Conservation (phyloP, 2,797 vertebrate genomes). For the Smutsia gigantea region DNA sequence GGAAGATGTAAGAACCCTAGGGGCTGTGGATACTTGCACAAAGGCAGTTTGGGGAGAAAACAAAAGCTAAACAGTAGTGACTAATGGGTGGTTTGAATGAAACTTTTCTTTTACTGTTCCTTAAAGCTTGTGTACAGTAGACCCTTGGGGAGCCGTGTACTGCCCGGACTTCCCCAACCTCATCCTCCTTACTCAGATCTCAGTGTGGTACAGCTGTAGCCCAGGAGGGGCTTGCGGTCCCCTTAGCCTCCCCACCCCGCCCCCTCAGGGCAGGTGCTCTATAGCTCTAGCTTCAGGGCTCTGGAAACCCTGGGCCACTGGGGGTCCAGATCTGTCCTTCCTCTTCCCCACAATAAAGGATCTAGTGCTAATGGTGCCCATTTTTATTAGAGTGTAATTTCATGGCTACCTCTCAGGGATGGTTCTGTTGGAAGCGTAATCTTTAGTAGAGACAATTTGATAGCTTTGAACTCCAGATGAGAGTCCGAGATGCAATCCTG, state of each 20-base stretch:
- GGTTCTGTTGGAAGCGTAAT: neutral
- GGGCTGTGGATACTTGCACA: constrained; percentile 22
- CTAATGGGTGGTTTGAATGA: neutral
- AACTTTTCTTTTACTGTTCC: neutral
- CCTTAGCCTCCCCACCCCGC: neutral
- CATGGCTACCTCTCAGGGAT: neutral
- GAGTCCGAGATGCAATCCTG: neutral
- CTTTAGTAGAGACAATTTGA: neutral
- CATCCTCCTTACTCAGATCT: neutral
- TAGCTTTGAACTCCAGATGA: neutral
- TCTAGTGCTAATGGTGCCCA: neutral
- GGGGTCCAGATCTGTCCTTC: neutral
- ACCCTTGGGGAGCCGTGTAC: neutral
- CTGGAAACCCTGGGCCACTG: neutral
- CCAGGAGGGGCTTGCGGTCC: neutral
- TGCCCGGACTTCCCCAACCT: neutral
- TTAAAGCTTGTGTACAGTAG: neutral
- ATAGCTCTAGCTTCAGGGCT: neutral
- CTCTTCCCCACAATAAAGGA: neutral
- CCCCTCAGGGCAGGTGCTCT: neutral
- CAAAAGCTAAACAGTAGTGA: neutral
- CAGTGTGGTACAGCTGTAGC: neutral
- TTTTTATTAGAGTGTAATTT: neutral
- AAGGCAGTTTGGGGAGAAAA: neutral
- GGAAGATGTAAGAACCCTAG: neutral